phyloP scores from a whole-genome alignment of 1,140 invertebrate species.

The Oedothorax gibbosus region DNA sequence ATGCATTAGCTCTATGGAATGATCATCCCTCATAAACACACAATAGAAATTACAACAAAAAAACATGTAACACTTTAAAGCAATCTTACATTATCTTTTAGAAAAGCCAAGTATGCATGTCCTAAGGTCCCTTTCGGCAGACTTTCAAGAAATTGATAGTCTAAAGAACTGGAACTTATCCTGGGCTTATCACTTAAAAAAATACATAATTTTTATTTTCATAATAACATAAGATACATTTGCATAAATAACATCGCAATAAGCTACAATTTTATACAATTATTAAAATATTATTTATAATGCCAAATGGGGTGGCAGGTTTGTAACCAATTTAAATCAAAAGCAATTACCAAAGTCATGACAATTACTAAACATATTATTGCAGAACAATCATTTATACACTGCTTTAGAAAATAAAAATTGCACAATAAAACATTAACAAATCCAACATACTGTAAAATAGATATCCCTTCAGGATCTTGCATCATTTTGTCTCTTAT shows the following conservation, averaged over 20 bases:
- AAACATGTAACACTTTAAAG: background rate
- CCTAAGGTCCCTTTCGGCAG: constrained; percentile 87
- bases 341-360: background rate
- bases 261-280: background rate
- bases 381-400: constrained; percentile 9
- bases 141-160: constrained; percentile 78
- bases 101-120: constrained; percentile 84
- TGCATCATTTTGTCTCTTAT: constrained; percentile 78
- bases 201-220: constrained; percentile 29
- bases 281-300: background rate
- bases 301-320: background rate
- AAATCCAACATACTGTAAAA: constrained; percentile 71
- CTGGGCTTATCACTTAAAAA: constrained; percentile 78
- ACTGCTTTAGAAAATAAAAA: background rate
- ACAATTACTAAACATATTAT: background rate
- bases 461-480: constrained; percentile 77
- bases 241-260: background rate
- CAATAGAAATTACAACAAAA: background rate
- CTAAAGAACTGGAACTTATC: constrained; percentile 86
- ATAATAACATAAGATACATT: constrained; percentile 16
- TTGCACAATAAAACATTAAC: background rate
- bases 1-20: no score
- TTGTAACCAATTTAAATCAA: background rate
- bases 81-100: constrained; percentile 79
- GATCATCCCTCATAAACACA: background rate